Base-by-base conservation (phyloP, 1,140 invertebrate genomes). In the Bacillus rossius region DNA sequence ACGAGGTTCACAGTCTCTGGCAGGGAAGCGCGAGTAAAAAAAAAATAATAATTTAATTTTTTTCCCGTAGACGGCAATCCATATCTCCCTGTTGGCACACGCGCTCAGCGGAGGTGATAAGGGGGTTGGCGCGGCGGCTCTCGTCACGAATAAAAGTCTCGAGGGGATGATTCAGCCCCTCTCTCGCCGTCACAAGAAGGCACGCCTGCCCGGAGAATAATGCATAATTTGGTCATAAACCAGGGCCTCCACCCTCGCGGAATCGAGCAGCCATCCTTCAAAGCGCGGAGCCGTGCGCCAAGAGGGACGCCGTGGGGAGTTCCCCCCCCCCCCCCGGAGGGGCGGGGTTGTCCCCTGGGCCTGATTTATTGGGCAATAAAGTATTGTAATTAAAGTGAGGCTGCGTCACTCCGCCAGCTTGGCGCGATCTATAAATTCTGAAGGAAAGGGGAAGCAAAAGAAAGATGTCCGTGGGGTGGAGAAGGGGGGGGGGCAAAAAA, bases 201-300 rank as follows among this genome's bases (percentile, higher is more conserved):
- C 50, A 43, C 26, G 43, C 52, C 29, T 10, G 29, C 29, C 29
- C 10, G 57, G 64, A 66, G 64, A 68, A 73, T 71, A 73, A 74
- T 73, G 71, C 71, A 73, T 73, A 74, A 73, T 74, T 73, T 67
- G 71, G 67, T 72, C 73, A 69, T 74, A 74, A 74, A 74, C 71
- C 73, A 74, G 70, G 29, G 29, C 29, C 29, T 34, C 29, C 29
- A 34, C 29, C 29, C 29, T 34, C 29, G 29, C 29, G 29, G 29
- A 34, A 34, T 34, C 29, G 29, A 34, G 29, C 29, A 34, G 29
- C 29, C 29, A 45, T 45, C 42, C 42, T 45, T 22, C 22, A 17
- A 45, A 45, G 17, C 5, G 17, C 4, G 8, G 22, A 45, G 17
- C 17, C n/a, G 8, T 45, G 8, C 17, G 42, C 42, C 14, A 19